Evolutionary conservation across 2,797 vertebrate species (phyloP), one percentile per base, ranked within the genome.

Genomic region (Schizothorax lantsangensis): DNA sequence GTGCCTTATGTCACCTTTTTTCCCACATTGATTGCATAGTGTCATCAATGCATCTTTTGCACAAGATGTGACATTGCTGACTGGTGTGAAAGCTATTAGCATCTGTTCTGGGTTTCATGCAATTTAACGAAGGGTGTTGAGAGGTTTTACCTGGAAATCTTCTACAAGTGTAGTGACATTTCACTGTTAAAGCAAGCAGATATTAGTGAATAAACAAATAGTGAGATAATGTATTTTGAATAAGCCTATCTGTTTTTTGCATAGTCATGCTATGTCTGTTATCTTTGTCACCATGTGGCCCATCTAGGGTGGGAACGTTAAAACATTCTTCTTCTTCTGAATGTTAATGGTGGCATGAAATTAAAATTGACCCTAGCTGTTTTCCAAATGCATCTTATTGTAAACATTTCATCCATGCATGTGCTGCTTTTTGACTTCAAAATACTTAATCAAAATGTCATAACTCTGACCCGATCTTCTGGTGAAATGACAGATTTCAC

Each of bases 201-300:
- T 38, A 23, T 36, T 52, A 26, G 33, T 47, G 17, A 30, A 11
- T 15, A 64, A 66, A 14, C 21, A 12, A 38, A n/a, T n/a, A n/a
- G 33, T 79, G 11, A 62, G 26, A 26, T 62, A 15, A 68, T 1
- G 8, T 23, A 1, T 68, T n/a, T 66, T 45, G 6, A 43, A 26
- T 62, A 66, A 45, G n/a, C 45, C 26, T 23, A 9, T 66, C 19
- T 0, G n/a, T 45, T 59, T 45, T 72, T 45, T 47, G 77, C 84
- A 9, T 21, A 62, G 43, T 80, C 77, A 47, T 80, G 11, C 52
- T 43, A 72, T n/a, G 30, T 38, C 30, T 62, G 12, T 79, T 80
- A 80, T 73, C 77, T 62, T 17, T 72, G 47, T 45, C 38, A 38
- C 84, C 52, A 72, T 85, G 30, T 59, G 49, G 36, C 64, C 26